Conservation (phyloP, 2,113 vertebrate species). For the Mirza zaza region DNA sequence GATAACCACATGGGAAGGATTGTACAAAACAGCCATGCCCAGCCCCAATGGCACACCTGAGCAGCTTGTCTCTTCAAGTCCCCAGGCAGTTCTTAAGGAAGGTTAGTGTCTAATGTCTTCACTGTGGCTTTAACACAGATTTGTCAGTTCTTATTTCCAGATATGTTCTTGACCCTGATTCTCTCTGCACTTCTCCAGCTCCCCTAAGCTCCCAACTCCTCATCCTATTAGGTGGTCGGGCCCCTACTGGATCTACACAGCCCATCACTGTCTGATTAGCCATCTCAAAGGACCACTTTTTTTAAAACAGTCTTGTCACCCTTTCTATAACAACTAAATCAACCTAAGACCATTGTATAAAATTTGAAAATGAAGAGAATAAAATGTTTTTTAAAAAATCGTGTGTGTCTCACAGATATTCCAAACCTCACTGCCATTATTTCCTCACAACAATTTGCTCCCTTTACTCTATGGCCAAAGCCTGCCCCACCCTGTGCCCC, state of each 20-base stretch:
- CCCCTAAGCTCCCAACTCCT: background rate
- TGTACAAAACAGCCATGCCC: background rate
- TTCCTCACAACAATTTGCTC: background rate
- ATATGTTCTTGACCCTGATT: background rate
- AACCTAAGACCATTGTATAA: background rate
- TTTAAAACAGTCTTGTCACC: background rate
- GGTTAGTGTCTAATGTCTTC: background rate
- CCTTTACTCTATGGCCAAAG: rapidly evolving
- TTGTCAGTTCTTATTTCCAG: background rate
- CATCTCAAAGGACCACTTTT: background rate
- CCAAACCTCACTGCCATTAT: background rate
- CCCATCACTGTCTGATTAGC: background rate
- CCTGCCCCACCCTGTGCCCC: background rate
- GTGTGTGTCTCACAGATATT: background rate
- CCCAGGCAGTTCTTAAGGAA: background rate
- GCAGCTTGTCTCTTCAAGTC: background rate
- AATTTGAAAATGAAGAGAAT: background rate
- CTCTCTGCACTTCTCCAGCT: background rate
- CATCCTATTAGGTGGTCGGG: background rate
- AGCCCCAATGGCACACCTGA: background rate
- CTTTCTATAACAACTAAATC: background rate
- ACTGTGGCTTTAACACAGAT: background rate
- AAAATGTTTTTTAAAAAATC: background rate
- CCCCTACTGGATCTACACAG: background rate
- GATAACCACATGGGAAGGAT: background rate